Evolutionary conservation across 2,888 invertebrate genomes (phyloP).

Genomic region (Abscondita cerata): DNA sequence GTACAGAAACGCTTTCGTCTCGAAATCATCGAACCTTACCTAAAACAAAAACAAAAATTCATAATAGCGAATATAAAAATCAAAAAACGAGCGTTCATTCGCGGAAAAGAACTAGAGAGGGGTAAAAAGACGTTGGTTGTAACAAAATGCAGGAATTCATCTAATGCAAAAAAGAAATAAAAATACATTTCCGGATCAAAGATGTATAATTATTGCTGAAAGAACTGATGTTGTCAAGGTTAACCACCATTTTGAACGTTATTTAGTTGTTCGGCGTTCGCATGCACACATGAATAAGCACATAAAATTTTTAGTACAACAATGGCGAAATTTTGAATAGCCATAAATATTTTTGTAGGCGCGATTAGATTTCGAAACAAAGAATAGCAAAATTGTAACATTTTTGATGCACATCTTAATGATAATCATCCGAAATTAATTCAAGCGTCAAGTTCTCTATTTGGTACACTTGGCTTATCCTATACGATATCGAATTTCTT

Average conservation of each 20-base stretch:
- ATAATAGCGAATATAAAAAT: neutral
- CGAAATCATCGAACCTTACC: slow-evolving; percentile 5
- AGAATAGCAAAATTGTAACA: no score
- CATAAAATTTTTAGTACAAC: slow-evolving; percentile 1
- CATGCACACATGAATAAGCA: slow-evolving; percentile 16
- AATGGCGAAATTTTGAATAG: neutral
- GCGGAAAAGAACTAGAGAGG: neutral
- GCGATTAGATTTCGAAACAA: no score
- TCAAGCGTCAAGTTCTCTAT: no score
- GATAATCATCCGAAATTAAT: no score
- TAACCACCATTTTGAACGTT: slow-evolving; percentile 40
- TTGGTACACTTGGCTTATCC: no score
- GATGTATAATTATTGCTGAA: slow-evolving; percentile 33
- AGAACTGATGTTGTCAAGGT: slow-evolving; percentile 41
- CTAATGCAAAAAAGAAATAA: slow-evolving; percentile 24
- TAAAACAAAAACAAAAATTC: slow-evolving; percentile 8
- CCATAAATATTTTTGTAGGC: neutral
- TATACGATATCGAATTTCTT: no score
- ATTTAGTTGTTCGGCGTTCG: slow-evolving; percentile 20
- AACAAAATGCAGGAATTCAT: slow-evolving; percentile 14
- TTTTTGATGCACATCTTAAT: no score
- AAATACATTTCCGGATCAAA: slow-evolving; percentile 36
- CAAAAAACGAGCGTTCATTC: neutral
- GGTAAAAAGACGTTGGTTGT: neutral
- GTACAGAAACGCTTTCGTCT: neutral